phyloP scores from a whole-genome alignment of 2,797 vertebrate genomes.

The Hoplostethus atlanticus region DNA sequence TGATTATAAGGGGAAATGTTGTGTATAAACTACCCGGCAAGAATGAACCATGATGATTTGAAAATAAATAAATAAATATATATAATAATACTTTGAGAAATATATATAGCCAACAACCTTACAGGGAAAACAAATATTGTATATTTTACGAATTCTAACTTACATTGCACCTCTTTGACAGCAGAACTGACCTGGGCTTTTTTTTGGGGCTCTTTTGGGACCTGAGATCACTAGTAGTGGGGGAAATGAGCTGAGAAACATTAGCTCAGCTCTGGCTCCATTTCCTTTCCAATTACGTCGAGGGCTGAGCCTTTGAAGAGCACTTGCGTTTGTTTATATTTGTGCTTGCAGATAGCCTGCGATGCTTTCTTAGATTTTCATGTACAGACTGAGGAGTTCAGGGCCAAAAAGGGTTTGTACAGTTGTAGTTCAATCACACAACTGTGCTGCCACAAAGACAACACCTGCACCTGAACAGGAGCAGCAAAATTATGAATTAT shows the following conservation, averaged over 20 bases:
- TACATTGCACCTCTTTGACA: slow-evolving; percentile 38
- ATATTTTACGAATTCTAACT: slow-evolving; percentile 13
- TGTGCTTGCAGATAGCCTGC: slow-evolving; percentile 63
- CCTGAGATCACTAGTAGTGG: slow-evolving; percentile 67
- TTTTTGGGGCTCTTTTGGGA: slow-evolving; percentile 51
- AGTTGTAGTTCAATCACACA: slow-evolving; percentile 35
- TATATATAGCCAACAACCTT: neutral
- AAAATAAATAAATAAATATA: neutral
- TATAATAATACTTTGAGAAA: neutral
- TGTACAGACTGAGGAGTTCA: slow-evolving; percentile 45
- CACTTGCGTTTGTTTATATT: slow-evolving; percentile 76
- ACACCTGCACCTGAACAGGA: slow-evolving; percentile 13
- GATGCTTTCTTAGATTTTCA: slow-evolving; percentile 69
- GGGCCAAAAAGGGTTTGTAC: slow-evolving; percentile 52
- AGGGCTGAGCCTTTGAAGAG: slow-evolving; percentile 73
- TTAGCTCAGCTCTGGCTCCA: slow-evolving; percentile 65
- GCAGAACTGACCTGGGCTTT: slow-evolving; percentile 43
- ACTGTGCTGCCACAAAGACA: slow-evolving; percentile 33
- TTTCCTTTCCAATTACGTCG: slow-evolving; percentile 79
- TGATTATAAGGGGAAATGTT: neutral
- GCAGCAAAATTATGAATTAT: slow-evolving; percentile 11
- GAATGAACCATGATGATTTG: neutral
- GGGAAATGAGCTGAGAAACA: slow-evolving; percentile 60
- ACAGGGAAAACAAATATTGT: slow-evolving; percentile 4
- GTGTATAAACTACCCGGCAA: neutral